Conservation (phyloP, 1,140 invertebrate species). For the Maniola jurtina region DNA sequence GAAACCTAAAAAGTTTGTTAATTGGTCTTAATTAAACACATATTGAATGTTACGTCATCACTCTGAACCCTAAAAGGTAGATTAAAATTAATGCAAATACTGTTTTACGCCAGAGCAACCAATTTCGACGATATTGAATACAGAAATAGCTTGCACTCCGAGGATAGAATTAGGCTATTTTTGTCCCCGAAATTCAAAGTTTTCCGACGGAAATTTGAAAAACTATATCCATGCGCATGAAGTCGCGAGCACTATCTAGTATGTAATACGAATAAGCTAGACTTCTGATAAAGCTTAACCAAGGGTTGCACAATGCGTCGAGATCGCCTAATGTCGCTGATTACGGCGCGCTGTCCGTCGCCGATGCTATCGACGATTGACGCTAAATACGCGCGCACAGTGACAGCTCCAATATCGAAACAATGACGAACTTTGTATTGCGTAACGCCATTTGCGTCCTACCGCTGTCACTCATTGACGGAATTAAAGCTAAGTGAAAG, state of each 20-base stretch:
- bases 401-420: conserved; percentile 73
- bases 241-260: too few relatives aligned
- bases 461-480: conserved; percentile 53
- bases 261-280: neutral
- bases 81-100: neutral
- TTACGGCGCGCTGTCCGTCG: conserved; percentile 50
- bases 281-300: neutral
- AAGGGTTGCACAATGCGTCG: conserved; percentile 49
- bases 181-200: too few relatives aligned
- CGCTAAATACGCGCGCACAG: conserved; percentile 70
- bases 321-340: conserved; percentile 55
- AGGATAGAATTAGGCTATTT: too few relatives aligned
- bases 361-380: conserved; percentile 74
- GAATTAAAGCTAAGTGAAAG: conserved; percentile 68
- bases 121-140: too few relatives aligned
- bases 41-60: conserved; percentile 7
- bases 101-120: too few relatives aligned
- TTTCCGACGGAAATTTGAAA: too few relatives aligned
- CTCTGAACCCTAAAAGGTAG: neutral
- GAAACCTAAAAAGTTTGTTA: conserved; percentile 8
- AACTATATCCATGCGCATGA: too few relatives aligned
- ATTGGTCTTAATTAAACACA: conserved; percentile 11
- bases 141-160: too few relatives aligned
- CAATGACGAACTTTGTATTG: conserved; percentile 68
- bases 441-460: conserved; percentile 65